Conservation (phyloP, 2,797 vertebrate species). For the Margarornis squamiger region DNA sequence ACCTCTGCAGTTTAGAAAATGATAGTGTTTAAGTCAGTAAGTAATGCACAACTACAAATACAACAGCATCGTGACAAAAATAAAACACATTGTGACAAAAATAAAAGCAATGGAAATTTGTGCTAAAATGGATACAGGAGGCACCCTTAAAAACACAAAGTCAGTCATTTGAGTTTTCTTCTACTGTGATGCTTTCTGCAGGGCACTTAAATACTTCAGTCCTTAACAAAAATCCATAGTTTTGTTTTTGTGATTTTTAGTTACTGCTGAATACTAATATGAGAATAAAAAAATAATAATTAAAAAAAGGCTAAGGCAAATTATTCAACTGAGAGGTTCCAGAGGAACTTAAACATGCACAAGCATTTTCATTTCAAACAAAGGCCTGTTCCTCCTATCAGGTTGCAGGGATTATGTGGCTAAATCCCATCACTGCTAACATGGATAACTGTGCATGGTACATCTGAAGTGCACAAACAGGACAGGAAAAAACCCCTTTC, state of each 20-base stretch:
- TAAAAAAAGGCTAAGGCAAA: neutral
- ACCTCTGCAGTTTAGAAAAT: slow-evolving; percentile 66
- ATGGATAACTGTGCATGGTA: neutral
- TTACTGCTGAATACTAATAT: slow-evolving; percentile 36
- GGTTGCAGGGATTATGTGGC: neutral
- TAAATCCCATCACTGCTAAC: slow-evolving; percentile 11
- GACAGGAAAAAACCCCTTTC: neutral
- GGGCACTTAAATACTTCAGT: slow-evolving; percentile 44
- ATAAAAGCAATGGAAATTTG: slow-evolving; percentile 48
- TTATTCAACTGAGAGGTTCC: slow-evolving; percentile 20
- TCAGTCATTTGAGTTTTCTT: slow-evolving; percentile 3
- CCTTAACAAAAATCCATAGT: slow-evolving; percentile 33
- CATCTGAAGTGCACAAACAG: neutral
- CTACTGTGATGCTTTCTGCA: slow-evolving; percentile 31
- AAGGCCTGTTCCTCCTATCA: neutral
- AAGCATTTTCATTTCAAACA: neutral
- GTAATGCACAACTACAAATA: slow-evolving; percentile 65
- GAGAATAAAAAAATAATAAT: neutral
- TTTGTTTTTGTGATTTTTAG: slow-evolving; percentile 32
- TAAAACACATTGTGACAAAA: slow-evolving; percentile 9
- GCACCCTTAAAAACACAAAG: slow-evolving; percentile 1
- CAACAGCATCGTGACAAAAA: slow-evolving; percentile 60
- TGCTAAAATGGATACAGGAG: slow-evolving; percentile 38
- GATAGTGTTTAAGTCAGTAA: slow-evolving; percentile 69
- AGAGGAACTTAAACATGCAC: slow-evolving; percentile 10